phyloP scores from a whole-genome alignment of 2,888 invertebrate genomes.

The Agelastica alni region DNA sequence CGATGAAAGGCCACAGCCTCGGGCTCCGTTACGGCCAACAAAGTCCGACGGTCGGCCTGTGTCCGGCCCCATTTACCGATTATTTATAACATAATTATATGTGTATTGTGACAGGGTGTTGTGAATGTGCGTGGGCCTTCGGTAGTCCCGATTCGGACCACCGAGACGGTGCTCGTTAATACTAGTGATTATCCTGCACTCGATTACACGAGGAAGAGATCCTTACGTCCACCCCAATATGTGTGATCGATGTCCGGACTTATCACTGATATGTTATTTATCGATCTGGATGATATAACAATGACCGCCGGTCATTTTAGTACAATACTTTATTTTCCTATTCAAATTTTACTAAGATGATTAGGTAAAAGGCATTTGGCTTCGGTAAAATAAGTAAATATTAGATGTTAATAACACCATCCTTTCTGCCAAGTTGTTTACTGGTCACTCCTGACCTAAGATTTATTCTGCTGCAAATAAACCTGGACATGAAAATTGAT shows the following conservation, averaged over 20 bases:
- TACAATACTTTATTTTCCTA: too few relatives aligned
- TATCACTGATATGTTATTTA: slow-evolving; percentile 16
- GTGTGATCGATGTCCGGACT: slow-evolving; percentile 24
- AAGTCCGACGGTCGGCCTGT: slow-evolving; percentile 44
- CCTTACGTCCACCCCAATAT: slow-evolving; percentile 31
- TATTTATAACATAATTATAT: slow-evolving; percentile 59
- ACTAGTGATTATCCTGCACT: slow-evolving; percentile 62
- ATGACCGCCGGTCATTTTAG: slow-evolving; percentile 4
- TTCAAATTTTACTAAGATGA: too few relatives aligned
- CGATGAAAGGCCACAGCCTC: slow-evolving; percentile 44
- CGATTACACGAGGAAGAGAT: slow-evolving; percentile 48
- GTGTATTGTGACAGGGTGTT: slow-evolving; percentile 57
- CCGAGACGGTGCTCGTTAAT: slow-evolving; percentile 62
- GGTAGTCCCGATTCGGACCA: slow-evolving; percentile 57
- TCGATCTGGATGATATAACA: slow-evolving; percentile 17
- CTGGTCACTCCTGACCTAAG: too few relatives aligned
- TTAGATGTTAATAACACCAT: too few relatives aligned
- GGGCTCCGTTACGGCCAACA: slow-evolving; percentile 37
- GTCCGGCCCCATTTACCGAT: slow-evolving; percentile 47
- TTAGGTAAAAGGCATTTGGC: too few relatives aligned
- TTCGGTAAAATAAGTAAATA: too few relatives aligned
- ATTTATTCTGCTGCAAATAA: too few relatives aligned
- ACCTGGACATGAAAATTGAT: too few relatives aligned
- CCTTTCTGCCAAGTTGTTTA: too few relatives aligned
- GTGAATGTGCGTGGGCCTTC: slow-evolving; percentile 55